Conservation (phyloP, 2,797 vertebrate species). For the Pyrocephalus nanus region DNA sequence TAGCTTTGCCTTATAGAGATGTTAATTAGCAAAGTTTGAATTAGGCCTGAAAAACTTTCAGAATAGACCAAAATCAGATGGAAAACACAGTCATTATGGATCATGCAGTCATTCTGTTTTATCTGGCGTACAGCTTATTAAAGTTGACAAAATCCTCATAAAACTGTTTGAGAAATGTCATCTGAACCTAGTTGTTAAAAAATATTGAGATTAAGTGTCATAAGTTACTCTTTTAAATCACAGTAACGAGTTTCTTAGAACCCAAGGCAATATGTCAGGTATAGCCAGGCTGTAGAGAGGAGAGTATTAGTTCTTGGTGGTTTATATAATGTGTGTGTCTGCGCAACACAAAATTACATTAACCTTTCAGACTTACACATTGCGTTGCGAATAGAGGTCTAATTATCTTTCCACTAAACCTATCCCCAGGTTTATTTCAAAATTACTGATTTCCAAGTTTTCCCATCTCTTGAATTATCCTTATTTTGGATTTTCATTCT, state of each 20-base stretch:
- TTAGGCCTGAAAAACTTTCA: not conserved
- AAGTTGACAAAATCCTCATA: not conserved
- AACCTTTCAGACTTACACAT: not conserved
- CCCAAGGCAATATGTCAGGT: not conserved
- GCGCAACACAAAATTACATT: not conserved
- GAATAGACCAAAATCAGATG: not conserved
- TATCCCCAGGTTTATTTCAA: not conserved
- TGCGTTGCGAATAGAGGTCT: fast-evolving
- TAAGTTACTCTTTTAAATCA: constrained; percentile 19
- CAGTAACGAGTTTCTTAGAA: not conserved
- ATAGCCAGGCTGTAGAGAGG: not conserved
- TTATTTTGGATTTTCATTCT: not conserved
- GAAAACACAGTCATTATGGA: not conserved
- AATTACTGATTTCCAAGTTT: constrained; percentile 1
- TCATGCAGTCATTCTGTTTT: not conserved
- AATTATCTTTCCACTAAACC: not conserved
- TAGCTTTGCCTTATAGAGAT: not conserved
- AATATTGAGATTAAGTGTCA: not conserved
- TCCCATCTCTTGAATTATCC: not conserved
- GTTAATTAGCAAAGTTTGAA: not conserved
- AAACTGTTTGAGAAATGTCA: constrained; percentile 39
- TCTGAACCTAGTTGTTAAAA: not conserved
- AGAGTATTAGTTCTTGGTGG: not conserved
- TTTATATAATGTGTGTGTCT: not conserved
- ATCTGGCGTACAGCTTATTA: not conserved